phyloP scores from a whole-genome alignment of 2,113 vertebrate genomes.

The Eudorcas thomsonii region DNA sequence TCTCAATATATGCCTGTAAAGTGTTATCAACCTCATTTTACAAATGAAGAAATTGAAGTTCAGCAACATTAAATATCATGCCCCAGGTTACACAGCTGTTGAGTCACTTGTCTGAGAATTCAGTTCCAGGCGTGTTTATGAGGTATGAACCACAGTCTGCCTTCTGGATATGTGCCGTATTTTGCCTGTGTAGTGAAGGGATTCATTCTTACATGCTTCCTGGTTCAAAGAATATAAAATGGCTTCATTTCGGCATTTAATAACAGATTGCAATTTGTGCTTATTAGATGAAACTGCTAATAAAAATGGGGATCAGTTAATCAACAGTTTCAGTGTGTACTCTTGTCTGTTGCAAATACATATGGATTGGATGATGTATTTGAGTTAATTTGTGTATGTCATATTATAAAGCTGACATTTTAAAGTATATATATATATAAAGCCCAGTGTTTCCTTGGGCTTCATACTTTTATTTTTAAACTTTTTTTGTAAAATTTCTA shows the following conservation, averaged over 20 bases:
- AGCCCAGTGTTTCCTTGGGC: background rate
- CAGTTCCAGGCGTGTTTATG: background rate
- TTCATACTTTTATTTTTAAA: background rate
- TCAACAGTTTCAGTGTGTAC: background rate
- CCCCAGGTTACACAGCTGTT: slow-evolving; percentile 51
- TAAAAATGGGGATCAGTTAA: background rate
- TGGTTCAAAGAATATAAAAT: slow-evolving; percentile 35
- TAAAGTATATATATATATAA: background rate
- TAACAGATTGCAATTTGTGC: background rate
- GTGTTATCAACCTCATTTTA: slow-evolving; percentile 45
- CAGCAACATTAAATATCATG: slow-evolving; percentile 52
- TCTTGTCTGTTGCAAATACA: background rate
- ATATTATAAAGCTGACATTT: background rate
- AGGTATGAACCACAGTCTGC: slow-evolving; percentile 24
- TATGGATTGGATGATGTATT: background rate
- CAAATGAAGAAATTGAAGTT: slow-evolving; percentile 58
- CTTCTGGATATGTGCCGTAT: slow-evolving; percentile 6
- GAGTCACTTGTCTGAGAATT: slow-evolving; percentile 57
- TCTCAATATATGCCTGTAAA: slow-evolving; percentile 31
- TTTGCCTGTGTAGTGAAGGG: background rate
- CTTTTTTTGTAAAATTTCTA: background rate
- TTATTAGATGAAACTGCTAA: background rate
- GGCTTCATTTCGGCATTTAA: background rate
- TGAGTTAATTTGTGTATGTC: background rate
- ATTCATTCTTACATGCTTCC: slow-evolving; percentile 37